These are phyloP conservation scores for Imbricaverruca yamaguchii DNA, from an alignment of 2,888 invertebrate species.

Conservation along the genomic window DNA sequence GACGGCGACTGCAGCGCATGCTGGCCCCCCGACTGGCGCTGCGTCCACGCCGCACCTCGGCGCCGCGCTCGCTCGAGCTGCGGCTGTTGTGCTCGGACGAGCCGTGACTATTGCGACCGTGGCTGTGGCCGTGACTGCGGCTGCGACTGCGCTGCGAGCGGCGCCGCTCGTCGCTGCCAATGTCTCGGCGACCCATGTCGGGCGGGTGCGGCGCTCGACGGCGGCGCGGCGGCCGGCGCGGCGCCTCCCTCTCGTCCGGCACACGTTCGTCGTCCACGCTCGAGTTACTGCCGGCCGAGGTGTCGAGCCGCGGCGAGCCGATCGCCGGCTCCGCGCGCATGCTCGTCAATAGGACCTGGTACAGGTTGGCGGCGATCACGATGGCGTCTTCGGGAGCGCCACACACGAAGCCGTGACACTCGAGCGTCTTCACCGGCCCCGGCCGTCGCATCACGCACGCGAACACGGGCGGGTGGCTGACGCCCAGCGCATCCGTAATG, in stretches of 20 bases:
- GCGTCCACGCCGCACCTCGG: conserved; percentile 32
- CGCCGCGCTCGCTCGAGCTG: conserved; percentile 29
- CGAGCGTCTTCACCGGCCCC: conserved; percentile 62
- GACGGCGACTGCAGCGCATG: conserved; percentile 27
- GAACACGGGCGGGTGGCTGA: conserved; percentile 68
- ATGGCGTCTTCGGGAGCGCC: conserved; percentile 83
- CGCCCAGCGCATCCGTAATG: conserved; percentile 29
- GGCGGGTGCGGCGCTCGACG: conserved; percentile 27
- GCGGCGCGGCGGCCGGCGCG: conserved; percentile 31
- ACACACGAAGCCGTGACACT: conserved; percentile 87
- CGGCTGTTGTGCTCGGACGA: conserved; percentile 20
- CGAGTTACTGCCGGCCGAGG: conserved; percentile 26
- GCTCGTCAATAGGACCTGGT: conserved; percentile 76
- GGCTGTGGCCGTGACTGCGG: neutral
- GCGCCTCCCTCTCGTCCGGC: conserved; percentile 58
- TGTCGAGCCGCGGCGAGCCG: conserved; percentile 26
- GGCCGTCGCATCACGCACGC: conserved; percentile 72
- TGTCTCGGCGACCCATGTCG: conserved; percentile 22
- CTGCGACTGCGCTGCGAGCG: conserved; percentile 14
- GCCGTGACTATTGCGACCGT: conserved; percentile 10
- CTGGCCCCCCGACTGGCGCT: conserved; percentile 30
- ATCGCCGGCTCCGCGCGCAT: conserved; percentile 43
- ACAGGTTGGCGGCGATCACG: conserved; percentile 81
- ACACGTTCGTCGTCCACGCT: conserved; percentile 45
- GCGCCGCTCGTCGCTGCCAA: conserved; percentile 12